These are phyloP conservation scores for Orius insidiosus DNA, from an alignment of 1,140 invertebrate genomes.

Conservation along the genomic window DNA sequence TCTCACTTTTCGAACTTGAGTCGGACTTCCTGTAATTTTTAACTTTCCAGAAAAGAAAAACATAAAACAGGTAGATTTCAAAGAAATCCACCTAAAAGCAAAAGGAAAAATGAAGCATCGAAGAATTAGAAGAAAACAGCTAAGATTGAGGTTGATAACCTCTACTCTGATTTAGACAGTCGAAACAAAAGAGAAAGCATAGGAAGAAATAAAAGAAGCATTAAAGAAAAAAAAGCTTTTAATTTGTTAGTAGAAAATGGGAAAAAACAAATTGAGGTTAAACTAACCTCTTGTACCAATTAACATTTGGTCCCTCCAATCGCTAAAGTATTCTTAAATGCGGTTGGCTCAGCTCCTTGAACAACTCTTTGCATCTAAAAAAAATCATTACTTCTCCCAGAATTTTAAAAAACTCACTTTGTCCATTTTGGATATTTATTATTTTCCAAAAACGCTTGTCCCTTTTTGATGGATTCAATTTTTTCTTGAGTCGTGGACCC, in stretches of 20 bases:
- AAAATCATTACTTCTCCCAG: background rate
- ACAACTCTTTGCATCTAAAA: slow-evolving; percentile 39
- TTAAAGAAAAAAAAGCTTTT: too few species aligned
- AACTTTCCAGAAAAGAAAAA: too few species aligned
- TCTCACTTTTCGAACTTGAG: background rate
- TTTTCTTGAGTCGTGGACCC: slow-evolving; percentile 59
- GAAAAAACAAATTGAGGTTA: too few species aligned
- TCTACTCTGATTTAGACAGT: too few species aligned
- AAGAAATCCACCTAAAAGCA: too few species aligned
- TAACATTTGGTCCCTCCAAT: slow-evolving; percentile 39
- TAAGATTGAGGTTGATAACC: too few species aligned
- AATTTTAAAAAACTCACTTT: slow-evolving; percentile 27
- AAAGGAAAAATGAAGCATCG: too few species aligned
- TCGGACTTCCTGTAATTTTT: background rate
- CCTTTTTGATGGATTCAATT: slow-evolving; percentile 54
- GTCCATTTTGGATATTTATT: slow-evolving; percentile 68
- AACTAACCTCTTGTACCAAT: background rate
- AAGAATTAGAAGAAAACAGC: too few species aligned
- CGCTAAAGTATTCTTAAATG: slow-evolving; percentile 64
- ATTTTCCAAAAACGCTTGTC: slow-evolving; percentile 46
- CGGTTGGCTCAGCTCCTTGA: slow-evolving; percentile 51
- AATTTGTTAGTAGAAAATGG: too few species aligned
- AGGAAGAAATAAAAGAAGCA: too few species aligned
- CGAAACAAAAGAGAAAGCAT: too few species aligned
- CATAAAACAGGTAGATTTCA: too few species aligned